Evolutionary conservation across 2,113 vertebrate species (phyloP).

Genomic region (Spizaetus ornatus): DNA sequence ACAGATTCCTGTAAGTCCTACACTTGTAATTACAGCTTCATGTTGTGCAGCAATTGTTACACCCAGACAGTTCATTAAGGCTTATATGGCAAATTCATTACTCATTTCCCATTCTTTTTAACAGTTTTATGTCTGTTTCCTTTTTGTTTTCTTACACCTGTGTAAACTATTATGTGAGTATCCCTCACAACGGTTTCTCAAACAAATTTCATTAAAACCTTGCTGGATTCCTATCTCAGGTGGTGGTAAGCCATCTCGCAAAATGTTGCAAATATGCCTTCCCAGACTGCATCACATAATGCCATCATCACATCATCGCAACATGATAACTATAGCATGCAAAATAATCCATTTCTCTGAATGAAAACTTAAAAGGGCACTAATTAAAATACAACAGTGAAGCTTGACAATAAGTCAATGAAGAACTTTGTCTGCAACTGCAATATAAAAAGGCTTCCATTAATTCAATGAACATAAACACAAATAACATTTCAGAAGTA

Average conservation of each 20-base stretch:
- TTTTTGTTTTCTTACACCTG: background rate
- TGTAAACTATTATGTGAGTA: background rate
- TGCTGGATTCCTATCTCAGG: background rate
- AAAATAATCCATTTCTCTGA: background rate
- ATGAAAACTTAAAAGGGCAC: background rate
- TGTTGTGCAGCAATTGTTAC: conserved; percentile 21
- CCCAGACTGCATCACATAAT: background rate
- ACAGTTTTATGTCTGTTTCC: background rate
- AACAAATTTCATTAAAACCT: background rate
- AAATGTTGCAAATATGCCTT: background rate
- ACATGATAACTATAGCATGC: background rate
- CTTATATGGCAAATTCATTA: background rate
- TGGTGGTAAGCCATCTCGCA: background rate
- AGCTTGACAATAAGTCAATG: background rate
- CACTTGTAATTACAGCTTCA: conserved; percentile 43
- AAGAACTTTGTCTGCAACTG: conserved; percentile 2
- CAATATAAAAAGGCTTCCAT: conserved; percentile 4
- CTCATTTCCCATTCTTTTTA: background rate
- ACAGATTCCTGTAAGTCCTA: conserved; percentile 54
- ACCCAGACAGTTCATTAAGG: conserved; percentile 33
- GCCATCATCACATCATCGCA: background rate
- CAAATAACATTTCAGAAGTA: background rate
- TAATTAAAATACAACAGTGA: background rate
- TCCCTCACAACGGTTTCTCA: background rate
- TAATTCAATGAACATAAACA: background rate